Evolutionary conservation across 2,888 invertebrate species (phyloP).

Genomic region (Aplocera efformata): DNA sequence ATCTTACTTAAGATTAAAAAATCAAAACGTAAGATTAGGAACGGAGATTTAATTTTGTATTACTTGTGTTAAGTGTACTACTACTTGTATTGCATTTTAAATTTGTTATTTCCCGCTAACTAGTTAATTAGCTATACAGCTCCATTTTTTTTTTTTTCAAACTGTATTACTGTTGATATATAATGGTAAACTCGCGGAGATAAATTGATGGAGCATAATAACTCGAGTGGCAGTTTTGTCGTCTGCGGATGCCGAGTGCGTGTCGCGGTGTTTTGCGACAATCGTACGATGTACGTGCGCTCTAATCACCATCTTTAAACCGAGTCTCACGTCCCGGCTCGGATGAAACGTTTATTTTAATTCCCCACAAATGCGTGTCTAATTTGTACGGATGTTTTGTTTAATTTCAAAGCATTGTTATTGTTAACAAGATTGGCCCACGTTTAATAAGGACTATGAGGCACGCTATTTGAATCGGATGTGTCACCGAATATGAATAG

Average conservation of each 20-base stretch:
- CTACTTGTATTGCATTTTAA: no score
- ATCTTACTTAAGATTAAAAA: no score
- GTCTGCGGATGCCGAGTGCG: constrained; percentile 42
- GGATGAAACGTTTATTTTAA: constrained; percentile 67
- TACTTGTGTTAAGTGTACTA: no score
- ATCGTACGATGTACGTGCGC: constrained; percentile 55
- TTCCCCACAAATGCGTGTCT: constrained; percentile 67
- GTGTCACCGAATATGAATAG: background rate
- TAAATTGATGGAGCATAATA: constrained; percentile 32
- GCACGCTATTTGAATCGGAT: constrained; percentile 19
- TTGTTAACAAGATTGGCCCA: constrained; percentile 32
- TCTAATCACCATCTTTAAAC: constrained; percentile 68
- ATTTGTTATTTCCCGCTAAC: no score
- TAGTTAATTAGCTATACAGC: background rate
- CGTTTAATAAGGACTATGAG: constrained; percentile 26
- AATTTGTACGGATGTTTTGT: constrained; percentile 64
- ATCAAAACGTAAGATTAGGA: no score
- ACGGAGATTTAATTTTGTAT: no score
- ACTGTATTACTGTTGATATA: background rate
- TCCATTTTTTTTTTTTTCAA: background rate
- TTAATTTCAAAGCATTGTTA: constrained; percentile 59
- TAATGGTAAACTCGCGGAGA: constrained; percentile 20
- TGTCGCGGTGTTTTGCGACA: constrained; percentile 50
- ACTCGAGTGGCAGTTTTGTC: constrained; percentile 37
- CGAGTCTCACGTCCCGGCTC: constrained; percentile 56